Conservation (phyloP, 2,888 invertebrate species). For the Abscondita cerata region DNA sequence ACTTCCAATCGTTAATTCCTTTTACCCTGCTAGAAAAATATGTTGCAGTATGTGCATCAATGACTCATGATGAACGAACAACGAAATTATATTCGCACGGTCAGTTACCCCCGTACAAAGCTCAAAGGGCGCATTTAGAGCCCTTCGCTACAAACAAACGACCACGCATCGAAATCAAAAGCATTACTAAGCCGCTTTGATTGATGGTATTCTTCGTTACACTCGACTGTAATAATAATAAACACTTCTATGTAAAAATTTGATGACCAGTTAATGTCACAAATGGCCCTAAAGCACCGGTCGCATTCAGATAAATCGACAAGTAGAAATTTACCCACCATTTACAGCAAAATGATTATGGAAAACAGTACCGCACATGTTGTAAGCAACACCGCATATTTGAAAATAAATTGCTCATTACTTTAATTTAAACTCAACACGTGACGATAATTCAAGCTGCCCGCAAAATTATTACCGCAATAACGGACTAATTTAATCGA, state of each 20-base stretch:
- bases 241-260: conserved; percentile 3
- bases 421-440: not conserved
- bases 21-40: conserved; percentile 19
- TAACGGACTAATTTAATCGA: not conserved
- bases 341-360: not conserved
- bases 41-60: conserved; percentile 30
- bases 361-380: not conserved
- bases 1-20: conserved; percentile 36
- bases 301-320: not conserved
- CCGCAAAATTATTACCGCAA: not conserved
- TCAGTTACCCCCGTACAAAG: conserved; percentile 54
- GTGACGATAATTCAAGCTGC: not conserved
- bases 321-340: not conserved
- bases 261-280: not conserved
- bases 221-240: conserved; percentile 9
- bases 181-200: conserved; percentile 37
- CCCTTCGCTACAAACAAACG: conserved; percentile 31
- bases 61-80: conserved; percentile 46
- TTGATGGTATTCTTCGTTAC: conserved; percentile 37
- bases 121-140: conserved; percentile 39
- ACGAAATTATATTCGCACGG: conserved; percentile 55
- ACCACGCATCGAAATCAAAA: conserved; percentile 33
- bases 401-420: not conserved
- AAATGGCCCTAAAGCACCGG: not conserved
- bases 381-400: not conserved